Evolutionary conservation across 2,113 vertebrate genomes (phyloP), one percentile per base, ranked within the genome.

Genomic region (Polyodon spathula): DNA sequence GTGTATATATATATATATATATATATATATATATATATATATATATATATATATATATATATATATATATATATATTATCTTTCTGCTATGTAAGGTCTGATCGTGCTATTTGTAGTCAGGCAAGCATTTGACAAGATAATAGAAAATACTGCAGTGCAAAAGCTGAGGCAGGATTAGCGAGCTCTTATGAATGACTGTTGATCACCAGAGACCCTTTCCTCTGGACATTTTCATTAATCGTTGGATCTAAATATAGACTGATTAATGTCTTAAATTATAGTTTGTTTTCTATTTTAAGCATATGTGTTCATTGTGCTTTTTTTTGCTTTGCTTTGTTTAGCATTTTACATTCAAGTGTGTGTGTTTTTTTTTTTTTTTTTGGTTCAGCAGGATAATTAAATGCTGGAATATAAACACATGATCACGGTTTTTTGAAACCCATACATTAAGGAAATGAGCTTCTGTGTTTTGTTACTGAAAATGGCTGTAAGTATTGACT

Each of bases 51-150:
- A n/a, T n/a, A n/a, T n/a, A n/a, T n/a, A n/a, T n/a, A n/a, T n/a
- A n/a, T n/a, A n/a, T n/a, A n/a, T 27, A 27, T 27, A 27, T 27
- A 27, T 27, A 27, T 75, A 63, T 60, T 59, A 62, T 71, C 62
- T 67, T 37, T 58, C 11, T 70, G 38, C 54, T 66, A 10, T 83
- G n/a, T n/a, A n/a, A n/a, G n/a, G n/a, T n/a, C n/a, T n/a, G n/a
- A n/a, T n/a, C n/a, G n/a, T n/a, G n/a, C n/a, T n/a, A n/a, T 74
- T 90, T 88, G 88, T 86, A 85, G 87, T 86, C 88, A 84, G 86
- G 84, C 84, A 78, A 77, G 79, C 46, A 62, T 63, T 65, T 69
- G 78, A 72, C 74, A 83, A 87, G 86, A 85, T 84, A 83, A 79
- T 83, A 86, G 80, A 86, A 89, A 79, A 79, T 85, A 90, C 86